Evolutionary conservation across 1,140 invertebrate species (phyloP), one percentile per base, ranked within the genome.

Genomic region (Phthorimaea operculella): DNA sequence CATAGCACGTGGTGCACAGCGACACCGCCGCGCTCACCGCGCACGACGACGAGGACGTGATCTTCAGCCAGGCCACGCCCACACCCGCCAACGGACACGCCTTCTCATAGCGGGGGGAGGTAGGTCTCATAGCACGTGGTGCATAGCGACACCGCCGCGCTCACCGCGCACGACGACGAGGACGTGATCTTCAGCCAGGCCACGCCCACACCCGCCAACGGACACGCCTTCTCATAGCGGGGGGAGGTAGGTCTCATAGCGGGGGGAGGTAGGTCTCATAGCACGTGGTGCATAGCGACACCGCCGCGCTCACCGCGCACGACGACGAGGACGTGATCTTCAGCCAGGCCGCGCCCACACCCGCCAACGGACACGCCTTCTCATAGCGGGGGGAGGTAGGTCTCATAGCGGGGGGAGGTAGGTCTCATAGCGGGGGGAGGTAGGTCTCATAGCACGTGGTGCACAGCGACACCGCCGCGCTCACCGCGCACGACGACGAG

Each of bases 141-240:
- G 4, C 92, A 94, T 76, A 74, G 79, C 66, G 81, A 83, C 55
- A 84, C 74, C 0, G 72, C 73, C 0, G 78, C 81, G 1, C 68
- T 84, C 4, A 84, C 79, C 0, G 51, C 90, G 74, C 76, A 76
- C 15, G 88, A 79, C 89, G n/a, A n/a, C n/a, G 87, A 67, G 90
- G 87, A 62, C 86, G 90, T 75, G 85, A 86, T 83, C 88, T 91
- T 83, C 93, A 93, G 59, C 89, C 91, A 16, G 90, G 92, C n/a
- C n/a, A n/a, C 57, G 93, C 5, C 71, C 11, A 68, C n/a, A n/a
- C n/a, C 71, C 45, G 74, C 74, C 54, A 80, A 79, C 51, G 71
- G 76, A n/a, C 54, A 55, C 4, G 64, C 61, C 1, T 80, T n/a
- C n/a, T n/a, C n/a, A n/a, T n/a, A n/a, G n/a, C n/a, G n/a, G n/a